Evolutionary conservation across 2,113 vertebrate species (phyloP).

Genomic region (Barbus barbus): DNA sequence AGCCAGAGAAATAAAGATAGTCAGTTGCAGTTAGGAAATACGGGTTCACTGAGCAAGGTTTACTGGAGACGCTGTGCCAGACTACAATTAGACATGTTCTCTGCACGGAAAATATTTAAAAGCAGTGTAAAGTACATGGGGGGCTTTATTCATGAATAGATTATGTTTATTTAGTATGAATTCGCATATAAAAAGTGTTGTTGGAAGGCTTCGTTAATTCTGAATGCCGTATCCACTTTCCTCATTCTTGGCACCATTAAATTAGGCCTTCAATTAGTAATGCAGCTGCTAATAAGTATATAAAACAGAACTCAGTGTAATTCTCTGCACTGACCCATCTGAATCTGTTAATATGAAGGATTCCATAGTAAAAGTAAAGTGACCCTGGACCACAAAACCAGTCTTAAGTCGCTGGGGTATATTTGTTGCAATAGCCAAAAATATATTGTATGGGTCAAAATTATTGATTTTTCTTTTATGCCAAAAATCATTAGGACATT

Average conservation of each 20-base stretch:
- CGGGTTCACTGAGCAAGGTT: conserved; percentile 53
- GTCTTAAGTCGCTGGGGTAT: too few species aligned
- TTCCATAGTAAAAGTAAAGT: too few species aligned
- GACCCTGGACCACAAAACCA: too few species aligned
- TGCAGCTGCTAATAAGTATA: conserved; percentile 66
- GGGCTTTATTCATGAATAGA: conserved; percentile 58
- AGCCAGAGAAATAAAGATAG: conserved; percentile 46
- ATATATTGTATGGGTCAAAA: too few species aligned
- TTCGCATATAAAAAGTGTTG: conserved; percentile 63
- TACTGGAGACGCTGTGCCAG: conserved; percentile 57
- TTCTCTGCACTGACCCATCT: background rate
- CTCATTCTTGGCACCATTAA: conserved; percentile 71
- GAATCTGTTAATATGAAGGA: too few species aligned
- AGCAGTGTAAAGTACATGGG: conserved; percentile 44
- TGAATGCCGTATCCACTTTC: conserved; percentile 70
- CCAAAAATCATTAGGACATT: too few species aligned
- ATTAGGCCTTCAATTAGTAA: conserved; percentile 72
- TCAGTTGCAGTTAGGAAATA: conserved; percentile 51
- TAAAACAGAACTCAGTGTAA: conserved; percentile 15
- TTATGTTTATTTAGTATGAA: conserved; percentile 64
- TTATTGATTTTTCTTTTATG: too few species aligned
- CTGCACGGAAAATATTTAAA: conserved; percentile 60
- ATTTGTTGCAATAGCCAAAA: too few species aligned
- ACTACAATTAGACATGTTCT: conserved; percentile 65
- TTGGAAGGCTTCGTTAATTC: conserved; percentile 63